phyloP scores from a whole-genome alignment of 2,888 invertebrate species.

The Lepidocyrtoides sp. region DNA sequence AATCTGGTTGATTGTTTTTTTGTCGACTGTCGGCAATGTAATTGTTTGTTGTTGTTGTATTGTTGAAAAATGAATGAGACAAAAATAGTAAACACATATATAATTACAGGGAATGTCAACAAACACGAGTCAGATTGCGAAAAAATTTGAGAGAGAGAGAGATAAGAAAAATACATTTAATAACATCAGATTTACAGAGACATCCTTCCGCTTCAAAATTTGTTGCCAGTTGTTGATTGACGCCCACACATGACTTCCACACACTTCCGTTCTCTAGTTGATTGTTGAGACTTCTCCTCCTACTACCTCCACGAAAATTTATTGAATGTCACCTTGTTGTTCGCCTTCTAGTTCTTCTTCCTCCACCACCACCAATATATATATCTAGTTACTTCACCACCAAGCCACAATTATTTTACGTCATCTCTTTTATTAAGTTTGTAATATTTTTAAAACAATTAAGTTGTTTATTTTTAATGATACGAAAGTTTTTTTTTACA shows the following conservation, averaged over 20 bases:
- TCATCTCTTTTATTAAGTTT: conserved; percentile 11
- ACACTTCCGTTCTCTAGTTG: conserved; percentile 26
- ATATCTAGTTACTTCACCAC: not conserved
- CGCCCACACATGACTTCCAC: conserved; percentile 32
- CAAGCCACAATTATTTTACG: not conserved
- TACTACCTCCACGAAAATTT: conserved; percentile 48
- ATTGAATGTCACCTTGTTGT: conserved; percentile 49
- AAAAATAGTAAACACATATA: too few relatives aligned
- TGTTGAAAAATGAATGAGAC: too few relatives aligned
- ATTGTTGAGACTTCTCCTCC: conserved; percentile 56
- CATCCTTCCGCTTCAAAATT: conserved; percentile 29
- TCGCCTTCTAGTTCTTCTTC: conserved; percentile 61
- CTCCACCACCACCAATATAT: conserved; percentile 36
- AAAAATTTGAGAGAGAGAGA: not conserved
- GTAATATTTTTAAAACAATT: not conserved
- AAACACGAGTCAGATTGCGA: not conserved
- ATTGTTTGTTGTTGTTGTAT: too few relatives aligned
- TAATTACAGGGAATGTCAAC: not conserved
- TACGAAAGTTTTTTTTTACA: conserved; percentile 9
- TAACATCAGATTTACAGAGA: conserved; percentile 24
- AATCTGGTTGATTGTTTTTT: too few relatives aligned
- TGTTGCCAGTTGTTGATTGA: conserved; percentile 56
- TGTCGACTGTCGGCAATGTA: too few relatives aligned
- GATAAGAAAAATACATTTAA: not conserved
- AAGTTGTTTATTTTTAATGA: not conserved